Evolutionary conservation across 1,140 invertebrate genomes (phyloP), one percentile per base, ranked within the genome.

Genomic region (Hypsibius dujardini): DNA sequence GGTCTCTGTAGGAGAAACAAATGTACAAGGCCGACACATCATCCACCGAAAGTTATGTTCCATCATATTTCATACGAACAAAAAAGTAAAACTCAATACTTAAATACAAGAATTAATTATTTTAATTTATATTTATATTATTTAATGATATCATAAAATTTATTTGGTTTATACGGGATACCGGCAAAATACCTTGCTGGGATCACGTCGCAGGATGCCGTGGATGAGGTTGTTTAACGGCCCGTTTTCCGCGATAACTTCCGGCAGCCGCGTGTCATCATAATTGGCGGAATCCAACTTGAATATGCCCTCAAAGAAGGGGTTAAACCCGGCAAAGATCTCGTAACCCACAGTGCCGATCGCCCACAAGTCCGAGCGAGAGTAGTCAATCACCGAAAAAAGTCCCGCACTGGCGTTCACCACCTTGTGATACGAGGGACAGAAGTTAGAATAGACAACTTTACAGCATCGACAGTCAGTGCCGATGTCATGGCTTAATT

Each of bases 351-450:
- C 83, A 0, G 88, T 84, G 2, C 88, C 90, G 47, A 83, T 85
- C 0, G 89, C 85, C 90, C 90, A 94, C 1, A 89, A 79, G 80
- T 94, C 90, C 0, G 89, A 84, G 76, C 89, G 90, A 1, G 81
- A 82, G 76, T 90, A 94, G 79, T 90, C 87, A 2, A 93, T 83
- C 40, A 81, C 82, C 1, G 84, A 83, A 75, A 88, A 87, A 3
- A 84, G 79, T 0, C 90, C 89, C 2, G 90, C 87, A 73, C 80
- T 72, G 12, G 83, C 83, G 71, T 73, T 77, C 15, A 79, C 77
- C n/a, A 85, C 79, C 82, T 84, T 75, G 3, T 71, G 73, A 59
- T 50, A 40, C 50, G 46, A n/a, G 50, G 46, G 75, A 72, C n/a
- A 69, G 42, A 15, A 46, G 15, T 45, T 46, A 72, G 14, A 71